phyloP scores from a whole-genome alignment of 2,113 vertebrate genomes.

The Psophia crepitans region DNA sequence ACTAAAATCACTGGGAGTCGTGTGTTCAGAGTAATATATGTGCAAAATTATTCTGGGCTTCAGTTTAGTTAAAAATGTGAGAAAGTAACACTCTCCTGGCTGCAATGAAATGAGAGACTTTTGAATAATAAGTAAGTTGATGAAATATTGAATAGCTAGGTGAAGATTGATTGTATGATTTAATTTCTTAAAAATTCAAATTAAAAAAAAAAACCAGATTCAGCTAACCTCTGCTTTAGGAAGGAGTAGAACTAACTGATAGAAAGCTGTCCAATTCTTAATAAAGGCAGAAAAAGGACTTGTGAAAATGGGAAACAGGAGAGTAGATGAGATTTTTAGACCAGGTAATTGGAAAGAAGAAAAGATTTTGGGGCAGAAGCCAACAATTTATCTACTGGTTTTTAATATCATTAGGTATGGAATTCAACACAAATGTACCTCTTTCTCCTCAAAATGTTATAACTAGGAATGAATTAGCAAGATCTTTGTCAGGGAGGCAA shows the following conservation, averaged over 20 bases:
- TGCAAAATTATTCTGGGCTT: background rate
- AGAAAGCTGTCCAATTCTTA: background rate
- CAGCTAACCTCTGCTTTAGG: background rate
- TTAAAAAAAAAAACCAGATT: background rate
- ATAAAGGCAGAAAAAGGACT: background rate
- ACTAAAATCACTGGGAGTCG: background rate
- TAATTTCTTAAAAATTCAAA: background rate
- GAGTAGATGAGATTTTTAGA: background rate
- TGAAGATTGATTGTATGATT: background rate
- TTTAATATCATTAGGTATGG: background rate
- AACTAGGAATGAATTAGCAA: background rate
- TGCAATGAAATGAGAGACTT: background rate
- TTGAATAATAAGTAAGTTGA: background rate
- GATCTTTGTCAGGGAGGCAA: background rate
- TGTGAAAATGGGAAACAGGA: background rate
- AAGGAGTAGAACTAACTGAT: background rate
- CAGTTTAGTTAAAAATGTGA: background rate
- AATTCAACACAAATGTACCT: background rate
- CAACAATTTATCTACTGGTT: background rate
- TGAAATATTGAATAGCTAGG: background rate
- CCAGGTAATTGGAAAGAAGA: background rate
- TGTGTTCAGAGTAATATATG: background rate
- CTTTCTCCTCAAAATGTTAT: background rate
- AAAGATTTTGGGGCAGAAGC: background rate
- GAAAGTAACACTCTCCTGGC: background rate